Evolutionary conservation across 2,888 invertebrate species (phyloP), one percentile per base, ranked within the genome.

Genomic region (Acanthacorydalis orientalis): DNA sequence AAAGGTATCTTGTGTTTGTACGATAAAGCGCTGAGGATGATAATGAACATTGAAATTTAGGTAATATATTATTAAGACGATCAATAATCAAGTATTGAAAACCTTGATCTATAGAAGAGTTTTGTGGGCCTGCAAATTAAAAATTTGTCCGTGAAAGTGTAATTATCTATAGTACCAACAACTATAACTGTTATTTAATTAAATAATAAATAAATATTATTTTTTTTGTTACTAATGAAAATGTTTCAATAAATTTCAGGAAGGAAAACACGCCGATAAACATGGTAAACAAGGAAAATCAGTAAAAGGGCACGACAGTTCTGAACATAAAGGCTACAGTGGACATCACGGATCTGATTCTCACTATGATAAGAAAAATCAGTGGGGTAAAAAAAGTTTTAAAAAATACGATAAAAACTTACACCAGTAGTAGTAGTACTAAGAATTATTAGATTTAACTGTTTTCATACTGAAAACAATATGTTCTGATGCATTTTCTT

Each of bases 361-460:
- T 32, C 56, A 59, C 31, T 55, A 60, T 49, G 56, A 58, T 16
- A 60, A 60, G 46, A 58, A 58, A 15, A 54, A 56, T 40, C 60
- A 60, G 48, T 61, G 57, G 53, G 62, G 56, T 15, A 64, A 64
- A 52, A 63, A 62, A 46, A 56, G 57, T 15, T 55, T 57, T 38
- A 57, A 57, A 44, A 60, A 59, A 46, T 50, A 54, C 16, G 59
- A 60, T 11, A 61, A 60, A 42, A 60, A 61, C 51, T 59, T 60
- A 44, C 23, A 23, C 6, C 23, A 23, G 6, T 23, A 23, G 23
- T 23, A n/a, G n/a, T n/a, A n/a, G n/a, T 23, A 6, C 23, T 23
- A 60, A 58, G 51, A 57, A 60, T 52, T 57, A 57, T 23, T 23
- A 23, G 23, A 23, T 23, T 23, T 23, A 2, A 23, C 44, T 51